Base-by-base conservation (phyloP, 2,797 vertebrate genomes). In the Erithacus rubecula region DNA sequence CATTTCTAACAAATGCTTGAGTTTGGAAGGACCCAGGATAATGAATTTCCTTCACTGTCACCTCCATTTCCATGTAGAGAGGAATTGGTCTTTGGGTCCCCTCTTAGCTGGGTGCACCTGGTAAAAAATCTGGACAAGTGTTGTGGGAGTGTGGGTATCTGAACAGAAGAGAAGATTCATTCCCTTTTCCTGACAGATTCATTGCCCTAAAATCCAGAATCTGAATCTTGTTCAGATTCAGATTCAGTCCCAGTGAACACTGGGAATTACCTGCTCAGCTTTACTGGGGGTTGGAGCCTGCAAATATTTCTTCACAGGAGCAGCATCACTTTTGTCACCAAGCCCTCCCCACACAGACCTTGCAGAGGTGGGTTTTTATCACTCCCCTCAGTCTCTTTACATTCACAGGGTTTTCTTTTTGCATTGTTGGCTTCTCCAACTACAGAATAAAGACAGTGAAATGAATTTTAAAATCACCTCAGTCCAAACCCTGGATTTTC, bases 11-110 rank as follows among this genome's bases (percentile, higher is more conserved):
- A 78, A 23, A 15, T 65, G 58, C 58, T 91, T 69, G 29, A 27
- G 19, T 75, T 71, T 69, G 69, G 65, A 91, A 81, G 47, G 34
- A 59, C 7, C 2, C 30, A 47, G 29, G 26, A 79, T 71, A 72
- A 83, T 9, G 0, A 36, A n/a, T 87, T 69, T 65, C 17, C 26
- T 78, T 87, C 34, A 10, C 5, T 24, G 10, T 7, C 23, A 21
- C 36, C 37, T 87, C 62, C 6, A 2, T 53, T 62, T 37, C 58
- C 17, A 5, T 0, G 0, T 39, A n/a, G 10, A 37, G 14, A 10
- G 36, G 20, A 83, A 53, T 16, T 64, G 56, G 27, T 83, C 26
- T 56, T 64, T 23, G 10, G 2, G 11, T 27, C 15, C 30, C 32
- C 16, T 78, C 39, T 79, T 47, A 72, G 55, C 18, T 30, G 4